A percentile compares a stretch with the other conserved stretches of the same genome.
phyloP scores from a whole-genome alignment of 2,888 invertebrate genomes.

The Polymixis flavicincta region DNA sequence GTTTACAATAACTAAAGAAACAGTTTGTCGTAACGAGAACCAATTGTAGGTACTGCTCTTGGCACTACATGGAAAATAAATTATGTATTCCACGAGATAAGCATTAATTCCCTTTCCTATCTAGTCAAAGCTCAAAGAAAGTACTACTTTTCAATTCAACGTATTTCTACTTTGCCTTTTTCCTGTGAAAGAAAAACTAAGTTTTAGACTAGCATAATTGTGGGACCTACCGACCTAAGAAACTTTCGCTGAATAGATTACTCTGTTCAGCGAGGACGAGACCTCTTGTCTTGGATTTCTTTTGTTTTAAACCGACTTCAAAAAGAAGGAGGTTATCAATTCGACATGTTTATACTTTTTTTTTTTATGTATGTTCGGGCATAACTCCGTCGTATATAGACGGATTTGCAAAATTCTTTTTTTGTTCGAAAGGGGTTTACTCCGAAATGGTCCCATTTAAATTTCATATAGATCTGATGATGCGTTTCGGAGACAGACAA shows the following conservation, averaged over 20 bases:
- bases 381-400: no score
- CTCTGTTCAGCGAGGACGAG: slow-evolving; percentile 31
- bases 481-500: no score
- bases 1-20: background rate
- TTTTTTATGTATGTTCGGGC: no score
- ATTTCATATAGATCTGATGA: no score
- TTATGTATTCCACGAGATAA: slow-evolving; percentile 6
- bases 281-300: slow-evolving; percentile 34
- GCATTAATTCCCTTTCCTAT: background rate
- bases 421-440: no score
- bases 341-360: no score
- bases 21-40: background rate
- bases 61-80: background rate
- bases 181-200: slow-evolving; percentile 37
- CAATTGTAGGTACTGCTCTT: background rate
- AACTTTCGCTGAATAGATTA: slow-evolving; percentile 51
- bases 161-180: slow-evolving; percentile 27
- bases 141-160: slow-evolving; percentile 42
- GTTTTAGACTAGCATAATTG: slow-evolving; percentile 46
- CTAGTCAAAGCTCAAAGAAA: slow-evolving; percentile 35
- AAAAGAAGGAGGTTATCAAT: no score
- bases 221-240: slow-evolving; percentile 43
- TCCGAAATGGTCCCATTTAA: no score
- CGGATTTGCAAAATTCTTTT: no score
- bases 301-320: no score